Conservation (phyloP, 92 coral and sea anemone genomes). For the Porites rus region DNA sequence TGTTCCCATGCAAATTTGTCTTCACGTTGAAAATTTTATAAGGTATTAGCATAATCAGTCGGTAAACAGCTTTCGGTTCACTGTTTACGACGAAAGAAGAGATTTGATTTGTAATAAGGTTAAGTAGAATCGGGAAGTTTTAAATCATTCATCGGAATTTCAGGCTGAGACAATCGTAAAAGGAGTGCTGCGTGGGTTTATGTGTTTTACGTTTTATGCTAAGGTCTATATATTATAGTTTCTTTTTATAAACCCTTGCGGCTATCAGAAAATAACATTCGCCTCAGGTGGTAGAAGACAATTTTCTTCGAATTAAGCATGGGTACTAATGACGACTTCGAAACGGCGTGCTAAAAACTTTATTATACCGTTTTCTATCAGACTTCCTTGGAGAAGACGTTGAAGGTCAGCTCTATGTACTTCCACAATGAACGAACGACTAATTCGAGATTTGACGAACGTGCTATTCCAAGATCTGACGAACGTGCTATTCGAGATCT, state of each 20-base stretch:
- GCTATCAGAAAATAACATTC: neutral
- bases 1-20: conserved; percentile 28
- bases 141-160: neutral
- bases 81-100: conserved; percentile 8
- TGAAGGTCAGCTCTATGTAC: no score
- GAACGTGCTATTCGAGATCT: no score
- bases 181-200: conserved; percentile 8
- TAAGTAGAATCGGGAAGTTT: neutral
- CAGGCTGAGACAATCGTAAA: neutral
- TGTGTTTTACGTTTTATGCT: neutral
- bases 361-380: no score
- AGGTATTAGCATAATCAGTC: conserved; percentile 31
- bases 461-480: no score
- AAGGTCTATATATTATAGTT: neutral
- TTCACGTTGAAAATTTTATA: conserved; percentile 30
- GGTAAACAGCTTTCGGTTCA: neutral
- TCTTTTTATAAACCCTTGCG: neutral
- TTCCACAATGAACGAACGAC: no score
- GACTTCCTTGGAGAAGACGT: no score
- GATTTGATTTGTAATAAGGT: conserved; percentile 11
- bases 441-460: no score
- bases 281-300: neutral
- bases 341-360: no score
- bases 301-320: no score
- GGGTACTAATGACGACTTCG: no score